Conservation (phyloP, 2,113 vertebrate species). For the Proterorhinus semilunaris region DNA sequence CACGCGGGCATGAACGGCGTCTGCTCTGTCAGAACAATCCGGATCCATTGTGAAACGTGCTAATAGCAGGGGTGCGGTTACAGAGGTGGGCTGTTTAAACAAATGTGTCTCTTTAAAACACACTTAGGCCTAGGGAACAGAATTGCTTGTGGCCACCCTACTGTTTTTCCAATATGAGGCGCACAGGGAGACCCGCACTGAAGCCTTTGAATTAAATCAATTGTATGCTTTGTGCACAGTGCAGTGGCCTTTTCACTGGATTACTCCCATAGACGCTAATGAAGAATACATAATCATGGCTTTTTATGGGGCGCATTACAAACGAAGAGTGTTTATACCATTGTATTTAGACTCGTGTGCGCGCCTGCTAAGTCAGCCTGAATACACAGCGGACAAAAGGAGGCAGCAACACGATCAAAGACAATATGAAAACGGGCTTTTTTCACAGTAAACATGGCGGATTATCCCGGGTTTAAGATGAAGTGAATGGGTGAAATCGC, state of each 20-base stretch:
- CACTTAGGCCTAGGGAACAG: slow-evolving; percentile 35
- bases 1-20: slow-evolving; percentile 8
- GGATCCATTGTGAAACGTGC: slow-evolving; percentile 30
- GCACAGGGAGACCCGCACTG: slow-evolving; percentile 25
- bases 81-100: slow-evolving; percentile 32
- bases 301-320: slow-evolving; percentile 6
- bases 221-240: slow-evolving; percentile 38
- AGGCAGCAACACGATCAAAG: slow-evolving; percentile 32
- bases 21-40: slow-evolving; percentile 17
- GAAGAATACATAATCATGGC: slow-evolving; percentile 20
- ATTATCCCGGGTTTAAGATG: slow-evolving; percentile 54
- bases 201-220: slow-evolving; percentile 38
- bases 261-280: slow-evolving; percentile 26
- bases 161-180: slow-evolving; percentile 38
- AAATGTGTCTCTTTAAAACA: slow-evolving; percentile 36
- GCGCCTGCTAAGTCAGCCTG: slow-evolving; percentile 10
- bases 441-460: slow-evolving; percentile 19
- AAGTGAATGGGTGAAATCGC: slow-evolving; percentile 41
- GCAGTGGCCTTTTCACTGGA: slow-evolving; percentile 36
- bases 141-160: slow-evolving; percentile 30
- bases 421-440: slow-evolving; percentile 15
- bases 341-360: slow-evolving; percentile 12
- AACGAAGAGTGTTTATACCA: slow-evolving; percentile 16
- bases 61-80: slow-evolving; percentile 37
- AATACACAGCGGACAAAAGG: slow-evolving; percentile 7